Evolutionary conservation across 1,140 invertebrate species (phyloP), one percentile per base, ranked within the genome.

Genomic region (Aphaenogaster floridana): DNA sequence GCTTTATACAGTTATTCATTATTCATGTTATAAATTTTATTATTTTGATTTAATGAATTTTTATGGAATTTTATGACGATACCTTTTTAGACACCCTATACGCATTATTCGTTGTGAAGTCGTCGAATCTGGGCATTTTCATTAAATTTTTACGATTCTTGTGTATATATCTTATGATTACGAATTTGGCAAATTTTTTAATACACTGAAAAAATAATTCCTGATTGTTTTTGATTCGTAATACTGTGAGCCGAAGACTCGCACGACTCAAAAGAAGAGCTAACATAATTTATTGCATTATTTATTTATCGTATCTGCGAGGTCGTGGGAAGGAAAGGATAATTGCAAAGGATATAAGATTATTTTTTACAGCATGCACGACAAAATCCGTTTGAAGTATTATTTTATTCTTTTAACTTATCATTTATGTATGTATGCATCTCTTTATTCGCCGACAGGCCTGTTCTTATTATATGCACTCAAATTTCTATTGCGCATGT

Each of bases 401-500:
- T 69, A 64, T 63, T 57, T n/a, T 52, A 80, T 79, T 86, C 66
- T 36, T 89, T 87, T 39, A 45, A 72, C 28, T 71, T 59, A 50
- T 88, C 45, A 66, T 88, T 80, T 63, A 45, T 71, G 28, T 83
- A 48, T 61, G 68, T 63, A 80, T 83, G 66, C 52, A 86, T 54
- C 13, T 80, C 8, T 28, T 81, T 80, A 42, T 64, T 50, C 3
- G 45, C 50, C 34, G 64, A 42, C 45, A 83, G 34, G 63, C 57
- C 72, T 89, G 52, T 61, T 50, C 13, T 74, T 84, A 36, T 52
- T 71, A 66, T 76, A 76, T 39, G 77, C 88, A 81, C 42, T 72
- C 48, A 59, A 21, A 86, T 81, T 54, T 86, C 36, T 63, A 81
- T 52, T 48, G 17, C n/a, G 88, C 84, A 89, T 90, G 88, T 50